Evolutionary conservation across 2,113 vertebrate genomes (phyloP), one percentile per base, ranked within the genome.

Genomic region (Rhombomys opimus): DNA sequence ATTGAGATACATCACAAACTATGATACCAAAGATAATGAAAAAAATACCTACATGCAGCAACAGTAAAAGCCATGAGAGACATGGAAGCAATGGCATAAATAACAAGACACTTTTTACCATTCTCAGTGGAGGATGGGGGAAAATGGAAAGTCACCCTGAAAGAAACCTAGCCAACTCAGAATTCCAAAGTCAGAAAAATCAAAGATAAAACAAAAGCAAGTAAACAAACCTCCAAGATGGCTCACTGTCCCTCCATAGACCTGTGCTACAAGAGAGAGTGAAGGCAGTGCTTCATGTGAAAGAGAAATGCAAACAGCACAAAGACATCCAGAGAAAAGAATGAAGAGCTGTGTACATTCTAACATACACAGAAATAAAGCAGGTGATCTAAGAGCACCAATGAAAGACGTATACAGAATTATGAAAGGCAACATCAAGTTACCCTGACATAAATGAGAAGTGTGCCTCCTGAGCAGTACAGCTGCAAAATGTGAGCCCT

Each of bases 21-120:
- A 68, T 54, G 78, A 57, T 23, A 72, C 5, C 46, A 82, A 93
- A 93, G n/a, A 89, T 35, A 86, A 89, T n/a, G 46, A 46, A 25
- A 78, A n/a, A 20, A 68, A 80, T 72, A 38, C 27, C 76, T 77
- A 72, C 57, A 65, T 20, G 57, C 2, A 89, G 57, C 14, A 46
- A 80, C 0, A 88, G 38, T 17, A 68, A 59, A 95, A 63, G 38
- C 27, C 15, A 68, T 46, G 67, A 22, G 38, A 27, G 41, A 52
- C 12, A 12, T 59, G 15, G 27, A n/a, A 54, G 38, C 8, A 61
- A 50, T n/a, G 32, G 38, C 68, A 68, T 41, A 73, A 90, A 90
- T 41, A 63, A 72, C 35, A 38, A 78, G 32, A 67, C 75, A 97
- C 75, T 72, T 85, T 32, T 92, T 61, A 82, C 89, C 15, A 85